Base-by-base conservation (phyloP, 2,888 invertebrate genomes). In the Eristalis tenax region DNA sequence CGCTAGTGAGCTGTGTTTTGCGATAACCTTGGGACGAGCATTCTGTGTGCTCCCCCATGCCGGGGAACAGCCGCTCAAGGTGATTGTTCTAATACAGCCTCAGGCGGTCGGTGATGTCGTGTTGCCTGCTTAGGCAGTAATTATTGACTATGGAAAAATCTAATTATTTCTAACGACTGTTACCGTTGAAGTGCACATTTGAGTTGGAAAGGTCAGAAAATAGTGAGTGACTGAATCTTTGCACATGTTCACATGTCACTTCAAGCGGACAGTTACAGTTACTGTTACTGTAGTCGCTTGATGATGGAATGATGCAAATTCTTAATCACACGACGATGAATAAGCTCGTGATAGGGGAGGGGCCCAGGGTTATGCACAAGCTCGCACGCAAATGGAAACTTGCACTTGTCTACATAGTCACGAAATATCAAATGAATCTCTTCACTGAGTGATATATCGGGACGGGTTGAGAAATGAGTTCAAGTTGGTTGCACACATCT, bases 11-110 rank as follows among this genome's bases (percentile, higher is more conserved):
- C 5, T 50, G 32, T 69, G 18, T n/a, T 28, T 18, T 50, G 40
- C 26, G 57, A n/a, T 74, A 79, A 71, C 83, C 83, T 83, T 83
- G 83, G 79, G 23, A 26, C 6, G 32, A 65, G 28, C 57, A 22
- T 43, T 57, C 40, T 35, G 32, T 50, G 70, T 35, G 32, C 38
- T 70, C 35, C 26, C 69, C 43, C 63, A n/a, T 18, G 1, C 50
- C 32, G 8, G 32, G 32, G 50, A 50, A 56, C 63, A 5, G 26
- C 13, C 56, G 23, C 13, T 35, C 77, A 83, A 83, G 78, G 68
- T 78, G 56, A 68, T 38, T 71, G 43, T 68, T 71, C 11, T 22
- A 56, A 77, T n/a, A 40, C 59, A 66, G 66, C 32, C 35, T 28
- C n/a, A 68, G 10, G 23, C 38, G 35, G 81, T 32, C 26, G 43